Conservation (phyloP, 1,140 invertebrate species). For the Drosophila ambigua region DNA sequence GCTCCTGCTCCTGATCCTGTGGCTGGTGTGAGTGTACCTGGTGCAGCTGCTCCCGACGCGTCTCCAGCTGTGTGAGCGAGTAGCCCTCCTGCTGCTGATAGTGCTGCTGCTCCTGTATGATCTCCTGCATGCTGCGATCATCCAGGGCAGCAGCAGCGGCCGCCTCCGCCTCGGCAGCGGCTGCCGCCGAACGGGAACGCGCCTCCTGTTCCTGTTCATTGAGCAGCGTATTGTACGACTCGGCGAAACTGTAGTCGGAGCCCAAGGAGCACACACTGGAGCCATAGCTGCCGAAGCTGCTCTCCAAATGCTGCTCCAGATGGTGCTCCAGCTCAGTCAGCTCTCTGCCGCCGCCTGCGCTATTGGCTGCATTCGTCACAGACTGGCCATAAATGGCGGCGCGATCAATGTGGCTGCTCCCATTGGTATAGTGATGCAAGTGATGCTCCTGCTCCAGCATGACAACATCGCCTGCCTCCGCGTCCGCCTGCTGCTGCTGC, state of each 20-base stretch:
- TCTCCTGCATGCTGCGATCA: slow-evolving; percentile 60
- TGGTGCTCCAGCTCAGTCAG: slow-evolving; percentile 33
- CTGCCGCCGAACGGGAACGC: slow-evolving; percentile 16
- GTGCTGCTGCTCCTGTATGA: slow-evolving; percentile 74
- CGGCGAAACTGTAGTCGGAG: slow-evolving; percentile 70
- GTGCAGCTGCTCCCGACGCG: slow-evolving; percentile 68
- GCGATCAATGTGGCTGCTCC: slow-evolving; percentile 15
- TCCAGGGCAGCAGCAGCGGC: slow-evolving; percentile 29
- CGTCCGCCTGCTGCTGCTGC: background rate
- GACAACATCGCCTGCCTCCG: background rate
- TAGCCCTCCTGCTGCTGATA: slow-evolving; percentile 82
- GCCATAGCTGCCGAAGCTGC: slow-evolving; percentile 41
- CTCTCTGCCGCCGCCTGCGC: background rate
- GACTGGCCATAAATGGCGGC: slow-evolving; percentile 28
- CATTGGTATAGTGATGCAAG: too few species aligned
- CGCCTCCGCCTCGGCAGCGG: slow-evolving; percentile 8
- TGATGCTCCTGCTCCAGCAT: background rate
- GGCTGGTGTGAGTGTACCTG: too few species aligned
- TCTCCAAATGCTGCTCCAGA: slow-evolving; percentile 51
- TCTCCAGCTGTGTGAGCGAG: slow-evolving; percentile 77
- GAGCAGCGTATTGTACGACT: slow-evolving; percentile 77
- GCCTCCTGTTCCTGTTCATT: slow-evolving; percentile 53
- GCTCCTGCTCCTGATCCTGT: slow-evolving; percentile 13
- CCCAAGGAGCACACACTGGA: slow-evolving; percentile 1
- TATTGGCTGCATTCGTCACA: background rate